phyloP scores from a whole-genome alignment of 53 echinoderm and acorn worm species.

The Paracentrotus lividus region DNA sequence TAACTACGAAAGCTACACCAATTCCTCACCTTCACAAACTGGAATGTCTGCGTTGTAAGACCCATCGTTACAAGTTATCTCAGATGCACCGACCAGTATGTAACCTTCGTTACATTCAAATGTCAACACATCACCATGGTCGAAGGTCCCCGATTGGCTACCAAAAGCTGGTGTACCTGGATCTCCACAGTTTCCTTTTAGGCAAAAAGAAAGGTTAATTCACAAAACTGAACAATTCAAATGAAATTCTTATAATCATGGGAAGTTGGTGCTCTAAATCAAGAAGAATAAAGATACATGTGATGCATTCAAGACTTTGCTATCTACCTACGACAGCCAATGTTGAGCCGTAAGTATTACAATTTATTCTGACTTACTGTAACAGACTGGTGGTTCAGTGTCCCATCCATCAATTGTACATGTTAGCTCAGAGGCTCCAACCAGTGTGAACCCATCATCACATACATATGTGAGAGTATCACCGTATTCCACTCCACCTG shows the following conservation, averaged over 20 bases:
- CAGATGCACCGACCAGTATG: constrained; percentile 57
- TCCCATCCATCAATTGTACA: constrained; percentile 73
- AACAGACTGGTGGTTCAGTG: constrained; percentile 70
- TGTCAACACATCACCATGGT: constrained; percentile 70
- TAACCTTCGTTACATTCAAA: constrained; percentile 64
- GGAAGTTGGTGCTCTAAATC: no score
- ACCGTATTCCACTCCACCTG: constrained; percentile 66
- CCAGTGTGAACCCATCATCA: constrained; percentile 60
- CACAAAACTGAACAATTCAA: no score
- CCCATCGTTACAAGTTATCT: constrained; percentile 76
- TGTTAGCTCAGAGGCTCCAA: constrained; percentile 75
- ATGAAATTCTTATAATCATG: no score
- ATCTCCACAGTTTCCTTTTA: constrained; percentile 70
- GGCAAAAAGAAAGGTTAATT: not conserved
- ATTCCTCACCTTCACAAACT: constrained; percentile 65
- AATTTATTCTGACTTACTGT: no score
- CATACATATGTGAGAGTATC: constrained; percentile 72
- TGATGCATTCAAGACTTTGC: no score
- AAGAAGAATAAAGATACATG: no score
- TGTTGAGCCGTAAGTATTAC: no score
- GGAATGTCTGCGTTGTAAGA: constrained; percentile 64
- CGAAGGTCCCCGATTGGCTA: constrained; percentile 71
- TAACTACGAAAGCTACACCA: no score
- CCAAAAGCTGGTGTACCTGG: constrained; percentile 74
- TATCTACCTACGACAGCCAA: no score